Evolutionary conservation across 2,888 invertebrate genomes (phyloP), one percentile per base, ranked within the genome.

Genomic region (Idaea aversata): DNA sequence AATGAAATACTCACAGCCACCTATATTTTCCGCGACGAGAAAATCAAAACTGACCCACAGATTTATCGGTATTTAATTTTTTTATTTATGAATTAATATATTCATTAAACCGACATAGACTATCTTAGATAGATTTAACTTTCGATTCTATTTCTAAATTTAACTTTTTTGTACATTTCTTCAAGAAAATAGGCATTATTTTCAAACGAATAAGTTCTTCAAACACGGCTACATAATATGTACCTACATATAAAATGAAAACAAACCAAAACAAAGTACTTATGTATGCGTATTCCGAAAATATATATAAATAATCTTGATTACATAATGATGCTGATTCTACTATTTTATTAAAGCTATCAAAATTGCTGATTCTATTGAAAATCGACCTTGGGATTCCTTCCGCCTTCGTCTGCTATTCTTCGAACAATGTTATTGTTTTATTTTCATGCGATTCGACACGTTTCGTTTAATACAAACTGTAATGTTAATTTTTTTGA

Each of bases 401-500:
- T 47, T 47, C 47, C 47, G 47, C 47, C 47, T 47, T 47, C 47
- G 47, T 47, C 47, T 47, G 47, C 47, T 36, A 36, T 36, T 47
- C 47, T 5, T 47, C 47, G 47, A 47, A 47, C 47, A 47, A 47
- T 47, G 47, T 47, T 47, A 47, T 47, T 47, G 47, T 47, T 47
- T 47, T 47, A 47, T 47, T 47, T 47, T 47, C 47, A 6, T 47
- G 13, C 47, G 47, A 47, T 47, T 47, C 47, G 47, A 47, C 47
- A 47, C 47, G 47, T 47, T 47, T 47, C 47, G 47, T 47, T 47
- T 47, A 47, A 47, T 47, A 47, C 47, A 47, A 47, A 47, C 47
- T 47, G 10, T 47, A 13, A 47, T 47, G 47, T 47, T 10, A 47
- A 47, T 47, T 47, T 47, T 47, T 5, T 47, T 47, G 47, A 47